A percentile compares a stretch with the other conserved stretches of the same genome.
Evolutionary conservation across 2,113 vertebrate genomes (phyloP).

Genomic region (Hyperopisus bebe): DNA sequence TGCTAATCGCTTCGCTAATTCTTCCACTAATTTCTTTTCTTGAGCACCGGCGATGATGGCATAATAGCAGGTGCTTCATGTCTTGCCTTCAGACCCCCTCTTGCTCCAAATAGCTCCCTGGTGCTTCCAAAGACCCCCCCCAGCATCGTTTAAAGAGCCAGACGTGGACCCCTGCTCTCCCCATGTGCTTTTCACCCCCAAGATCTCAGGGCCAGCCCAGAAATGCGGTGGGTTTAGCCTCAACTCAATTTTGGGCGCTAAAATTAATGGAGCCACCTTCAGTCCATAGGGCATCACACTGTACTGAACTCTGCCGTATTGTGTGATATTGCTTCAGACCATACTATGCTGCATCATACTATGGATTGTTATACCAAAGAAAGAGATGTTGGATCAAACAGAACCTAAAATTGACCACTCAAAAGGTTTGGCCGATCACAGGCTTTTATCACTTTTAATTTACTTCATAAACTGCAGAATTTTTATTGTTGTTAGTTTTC

Average conservation of each 20-base stretch:
- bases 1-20: slow-evolving; percentile 73
- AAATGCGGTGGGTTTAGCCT: neutral
- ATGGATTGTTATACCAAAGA: neutral
- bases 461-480: too few species aligned
- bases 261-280: neutral
- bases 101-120: slow-evolving; percentile 5
- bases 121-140: neutral
- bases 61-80: slow-evolving; percentile 56
- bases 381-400: neutral
- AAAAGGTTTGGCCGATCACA: too few species aligned
- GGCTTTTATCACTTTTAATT: too few species aligned
- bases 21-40: slow-evolving; percentile 65
- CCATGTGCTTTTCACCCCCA: neutral
- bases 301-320: neutral
- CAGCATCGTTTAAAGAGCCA: neutral
- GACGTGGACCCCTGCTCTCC: neutral
- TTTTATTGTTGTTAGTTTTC: too few species aligned
- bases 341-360: neutral
- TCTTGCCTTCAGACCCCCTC: slow-evolving; percentile 52
- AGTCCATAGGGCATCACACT: neutral
- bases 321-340: neutral
- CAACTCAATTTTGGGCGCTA: neutral
- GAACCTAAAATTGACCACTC: neutral
- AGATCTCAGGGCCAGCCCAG: neutral
- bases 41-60: slow-evolving; percentile 53